These are phyloP conservation scores for Peromyscus leucopus DNA, from an alignment of 2,113 vertebrate genomes.

Conservation along the genomic window DNA sequence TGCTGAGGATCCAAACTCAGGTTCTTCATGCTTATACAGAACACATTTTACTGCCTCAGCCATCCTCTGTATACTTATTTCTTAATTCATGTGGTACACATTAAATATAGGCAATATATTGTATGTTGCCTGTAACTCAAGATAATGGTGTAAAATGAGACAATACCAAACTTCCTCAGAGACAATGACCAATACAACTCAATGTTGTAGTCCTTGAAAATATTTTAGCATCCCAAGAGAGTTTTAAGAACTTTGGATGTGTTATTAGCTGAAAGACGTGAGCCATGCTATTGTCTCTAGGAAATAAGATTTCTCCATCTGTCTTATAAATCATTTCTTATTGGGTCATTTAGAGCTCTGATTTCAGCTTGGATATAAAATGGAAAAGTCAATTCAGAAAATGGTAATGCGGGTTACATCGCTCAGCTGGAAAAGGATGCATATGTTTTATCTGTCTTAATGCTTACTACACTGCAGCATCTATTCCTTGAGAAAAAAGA, in stretches of 20 bases:
- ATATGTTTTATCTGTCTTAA: not conserved
- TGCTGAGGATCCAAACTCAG: not conserved
- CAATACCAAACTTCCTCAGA: not conserved
- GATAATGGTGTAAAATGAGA: not conserved
- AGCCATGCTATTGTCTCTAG: not conserved
- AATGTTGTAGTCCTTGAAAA: not conserved
- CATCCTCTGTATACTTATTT: not conserved
- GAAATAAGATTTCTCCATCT: not conserved
- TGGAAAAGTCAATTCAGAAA: not conserved
- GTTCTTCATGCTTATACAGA: not conserved
- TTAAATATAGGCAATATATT: too few species aligned
- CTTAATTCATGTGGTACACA: not conserved
- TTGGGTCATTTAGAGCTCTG: not conserved
- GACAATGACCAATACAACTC: not conserved
- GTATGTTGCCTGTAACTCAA: not conserved
- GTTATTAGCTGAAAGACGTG: not conserved
- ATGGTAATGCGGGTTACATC: not conserved
- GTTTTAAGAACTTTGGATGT: not conserved
- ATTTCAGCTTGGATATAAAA: not conserved
- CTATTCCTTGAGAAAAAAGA: not conserved
- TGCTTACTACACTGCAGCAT: not conserved
- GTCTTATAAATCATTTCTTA: conserved; percentile 42
- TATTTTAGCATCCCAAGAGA: not conserved
- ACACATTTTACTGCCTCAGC: not conserved
- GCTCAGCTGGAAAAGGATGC: not conserved